Conservation (phyloP, 2,113 vertebrate genomes). For the Psittacus erithacus region DNA sequence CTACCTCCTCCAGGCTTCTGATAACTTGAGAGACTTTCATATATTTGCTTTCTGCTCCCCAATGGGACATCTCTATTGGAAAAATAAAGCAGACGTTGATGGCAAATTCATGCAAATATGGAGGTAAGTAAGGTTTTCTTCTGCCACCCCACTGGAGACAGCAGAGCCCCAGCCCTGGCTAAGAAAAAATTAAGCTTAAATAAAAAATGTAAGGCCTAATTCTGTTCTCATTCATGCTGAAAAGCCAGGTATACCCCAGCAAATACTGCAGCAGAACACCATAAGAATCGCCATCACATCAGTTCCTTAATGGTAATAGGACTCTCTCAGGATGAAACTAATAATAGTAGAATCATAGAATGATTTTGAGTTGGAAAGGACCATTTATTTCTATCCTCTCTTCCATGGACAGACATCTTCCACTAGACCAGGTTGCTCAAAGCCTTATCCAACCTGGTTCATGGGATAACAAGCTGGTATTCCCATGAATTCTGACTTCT, state of each 20-base stretch:
- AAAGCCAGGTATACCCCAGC: background rate
- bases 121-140: background rate
- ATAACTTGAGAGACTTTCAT: background rate
- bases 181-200: background rate
- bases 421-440: background rate
- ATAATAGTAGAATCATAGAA: background rate
- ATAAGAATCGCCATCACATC: background rate
- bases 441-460: background rate
- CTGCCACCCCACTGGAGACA: background rate
- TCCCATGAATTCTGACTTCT: background rate
- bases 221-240: background rate
- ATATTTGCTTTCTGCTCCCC: fast-evolving
- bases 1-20: background rate
- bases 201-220: background rate
- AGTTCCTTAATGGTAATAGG: background rate
- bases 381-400: background rate
- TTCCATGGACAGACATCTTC: background rate
- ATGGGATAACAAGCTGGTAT: background rate
- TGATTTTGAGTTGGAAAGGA: background rate
- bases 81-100: background rate
- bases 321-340: background rate
- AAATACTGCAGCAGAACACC: background rate
- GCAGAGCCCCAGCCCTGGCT: background rate
- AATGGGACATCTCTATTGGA: background rate
- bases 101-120: background rate